Conservation (phyloP, 2,888 invertebrate species). For the Ectemnius lituratus region DNA sequence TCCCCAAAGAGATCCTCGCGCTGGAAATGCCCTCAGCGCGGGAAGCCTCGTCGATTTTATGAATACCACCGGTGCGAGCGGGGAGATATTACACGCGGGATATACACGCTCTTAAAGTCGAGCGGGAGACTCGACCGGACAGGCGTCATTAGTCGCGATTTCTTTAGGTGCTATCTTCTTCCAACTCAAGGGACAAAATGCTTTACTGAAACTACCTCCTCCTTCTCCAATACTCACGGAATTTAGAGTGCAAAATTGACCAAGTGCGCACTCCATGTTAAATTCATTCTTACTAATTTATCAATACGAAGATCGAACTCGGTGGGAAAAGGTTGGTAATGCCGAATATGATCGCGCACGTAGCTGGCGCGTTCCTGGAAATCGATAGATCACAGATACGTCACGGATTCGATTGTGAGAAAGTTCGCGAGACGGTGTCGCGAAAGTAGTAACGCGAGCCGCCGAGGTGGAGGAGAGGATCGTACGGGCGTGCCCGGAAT, state of each 20-base stretch:
- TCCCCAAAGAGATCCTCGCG: not conserved
- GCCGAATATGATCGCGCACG: no score
- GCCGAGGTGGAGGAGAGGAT: conserved; percentile 6
- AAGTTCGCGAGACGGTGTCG: conserved; percentile 33
- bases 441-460: not conserved
- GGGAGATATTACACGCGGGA: not conserved
- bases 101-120: not conserved
- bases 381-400: no score
- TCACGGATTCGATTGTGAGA: conserved; percentile 49
- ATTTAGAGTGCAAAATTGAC: no score
- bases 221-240: no score
- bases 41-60: not conserved
- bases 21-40: not conserved
- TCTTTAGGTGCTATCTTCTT: not conserved
- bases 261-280: no score
- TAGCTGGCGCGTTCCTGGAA: no score
- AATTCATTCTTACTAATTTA: no score
- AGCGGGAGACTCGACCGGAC: not conserved
- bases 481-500: conserved; percentile 31
- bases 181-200: not conserved
- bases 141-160: conserved; percentile 4
- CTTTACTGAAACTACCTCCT: no score
- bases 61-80: not conserved
- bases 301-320: no score
- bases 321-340: no score